phyloP scores from a whole-genome alignment of 2,113 vertebrate genomes.

The Rafetus swinhoei region DNA sequence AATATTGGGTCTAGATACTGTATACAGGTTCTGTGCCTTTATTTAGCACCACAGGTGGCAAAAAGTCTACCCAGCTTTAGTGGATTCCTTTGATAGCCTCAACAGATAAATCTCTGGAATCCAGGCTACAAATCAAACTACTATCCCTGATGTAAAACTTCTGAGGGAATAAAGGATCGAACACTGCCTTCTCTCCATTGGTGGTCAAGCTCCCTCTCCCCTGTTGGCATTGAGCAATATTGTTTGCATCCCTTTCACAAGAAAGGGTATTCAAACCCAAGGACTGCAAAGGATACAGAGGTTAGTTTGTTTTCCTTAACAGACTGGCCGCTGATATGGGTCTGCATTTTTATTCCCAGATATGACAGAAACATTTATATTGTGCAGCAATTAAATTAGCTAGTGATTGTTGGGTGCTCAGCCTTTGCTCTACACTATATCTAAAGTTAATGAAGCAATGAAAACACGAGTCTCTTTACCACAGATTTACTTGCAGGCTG shows the following conservation, averaged over 20 bases:
- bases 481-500: not conserved
- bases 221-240: not conserved
- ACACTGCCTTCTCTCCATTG: not conserved
- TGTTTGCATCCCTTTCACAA: not conserved
- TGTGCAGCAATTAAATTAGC: not conserved
- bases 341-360: not conserved
- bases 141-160: not conserved
- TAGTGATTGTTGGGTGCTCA: not conserved
- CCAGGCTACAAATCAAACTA: not conserved
- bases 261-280: fast-evolving
- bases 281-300: not conserved
- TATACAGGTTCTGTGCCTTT: not conserved
- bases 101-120: not conserved
- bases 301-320: not conserved
- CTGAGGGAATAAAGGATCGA: not conserved
- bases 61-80: not conserved
- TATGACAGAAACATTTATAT: not conserved
- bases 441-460: not conserved
- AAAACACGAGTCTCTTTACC: not conserved
- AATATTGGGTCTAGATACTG: not conserved
- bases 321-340: not conserved
- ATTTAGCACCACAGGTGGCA: not conserved
- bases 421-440: not conserved
- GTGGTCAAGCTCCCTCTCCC: not conserved
- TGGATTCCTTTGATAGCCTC: not conserved